Percentiles rank a stretch among this genome's conserved stretches.
phyloP scores from a whole-genome alignment of 1,140 invertebrate species.

The Nomia melanderi region DNA sequence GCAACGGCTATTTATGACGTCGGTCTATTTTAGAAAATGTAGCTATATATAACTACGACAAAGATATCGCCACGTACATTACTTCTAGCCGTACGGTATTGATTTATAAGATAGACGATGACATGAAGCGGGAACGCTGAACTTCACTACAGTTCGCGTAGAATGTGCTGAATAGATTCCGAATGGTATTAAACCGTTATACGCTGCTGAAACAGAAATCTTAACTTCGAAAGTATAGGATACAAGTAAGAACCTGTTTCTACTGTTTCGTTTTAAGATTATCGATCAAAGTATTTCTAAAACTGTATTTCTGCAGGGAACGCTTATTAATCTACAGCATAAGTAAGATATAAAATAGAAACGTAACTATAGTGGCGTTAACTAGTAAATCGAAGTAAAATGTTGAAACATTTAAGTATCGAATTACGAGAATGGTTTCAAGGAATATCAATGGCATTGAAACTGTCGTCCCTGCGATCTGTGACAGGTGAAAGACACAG shows the following conservation, averaged over 20 bases:
- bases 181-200: neutral
- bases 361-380: too few species aligned
- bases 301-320: too few species aligned
- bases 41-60: constrained; percentile 28
- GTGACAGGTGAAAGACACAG: constrained; percentile 10
- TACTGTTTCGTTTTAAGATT: too few species aligned
- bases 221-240: too few species aligned
- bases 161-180: neutral
- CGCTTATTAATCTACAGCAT: too few species aligned
- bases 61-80: constrained; percentile 43
- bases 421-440: neutral
- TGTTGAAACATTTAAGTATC: neutral
- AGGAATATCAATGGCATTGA: neutral
- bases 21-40: constrained; percentile 36
- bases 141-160: constrained; percentile 3
- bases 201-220: neutral
- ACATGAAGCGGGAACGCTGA: constrained; percentile 7
- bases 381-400: neutral
- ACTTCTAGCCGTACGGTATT: constrained; percentile 24
- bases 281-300: too few species aligned
- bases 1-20: constrained; percentile 10
- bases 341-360: too few species aligned
- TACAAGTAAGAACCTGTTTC: too few species aligned
- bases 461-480: too few species aligned
- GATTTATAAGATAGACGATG: constrained; percentile 11